These are phyloP conservation scores for Jaculus jaculus DNA, from an alignment of 2,113 vertebrate genomes.

Conservation along the genomic window DNA sequence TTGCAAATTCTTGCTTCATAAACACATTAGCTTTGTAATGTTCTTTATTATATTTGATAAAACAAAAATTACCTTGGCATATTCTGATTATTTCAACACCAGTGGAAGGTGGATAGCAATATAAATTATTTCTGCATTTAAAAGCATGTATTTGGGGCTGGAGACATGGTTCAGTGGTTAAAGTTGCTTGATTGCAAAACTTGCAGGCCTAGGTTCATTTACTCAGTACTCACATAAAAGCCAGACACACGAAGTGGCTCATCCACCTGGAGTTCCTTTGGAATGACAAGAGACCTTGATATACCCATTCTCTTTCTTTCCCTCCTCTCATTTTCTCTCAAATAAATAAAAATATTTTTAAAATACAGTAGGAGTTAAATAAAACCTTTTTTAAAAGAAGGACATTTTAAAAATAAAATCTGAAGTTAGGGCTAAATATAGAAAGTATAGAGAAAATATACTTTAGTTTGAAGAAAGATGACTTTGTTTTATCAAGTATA, in stretches of 20 bases:
- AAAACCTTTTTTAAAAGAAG: not conserved
- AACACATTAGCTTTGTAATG: not conserved
- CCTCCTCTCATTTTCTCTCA: too few relatives aligned
- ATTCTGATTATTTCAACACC: not conserved
- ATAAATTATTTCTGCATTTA: not conserved
- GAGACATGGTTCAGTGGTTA: too few relatives aligned
- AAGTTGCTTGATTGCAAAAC: not conserved
- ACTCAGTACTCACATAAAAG: too few relatives aligned
- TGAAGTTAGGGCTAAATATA: not conserved
- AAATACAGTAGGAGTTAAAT: too few relatives aligned
- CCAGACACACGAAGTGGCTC: too few relatives aligned
- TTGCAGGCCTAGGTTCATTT: not conserved
- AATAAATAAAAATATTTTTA: too few relatives aligned
- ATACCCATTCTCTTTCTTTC: too few relatives aligned
- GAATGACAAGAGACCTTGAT: too few relatives aligned
- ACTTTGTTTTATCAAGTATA: not conserved
- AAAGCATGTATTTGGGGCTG: not conserved
- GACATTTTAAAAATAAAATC: not conserved
- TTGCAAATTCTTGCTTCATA: not conserved
- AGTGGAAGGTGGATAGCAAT: not conserved
- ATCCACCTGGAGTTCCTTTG: too few relatives aligned
- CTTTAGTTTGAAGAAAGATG: too few relatives aligned
- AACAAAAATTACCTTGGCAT: not conserved
- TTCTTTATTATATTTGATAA: constrained; percentile 16
- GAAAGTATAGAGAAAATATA: too few relatives aligned